These are phyloP conservation scores for Poeciliopsis turneri DNA, from an alignment of 2,797 vertebrate genomes.

Conservation along the genomic window DNA sequence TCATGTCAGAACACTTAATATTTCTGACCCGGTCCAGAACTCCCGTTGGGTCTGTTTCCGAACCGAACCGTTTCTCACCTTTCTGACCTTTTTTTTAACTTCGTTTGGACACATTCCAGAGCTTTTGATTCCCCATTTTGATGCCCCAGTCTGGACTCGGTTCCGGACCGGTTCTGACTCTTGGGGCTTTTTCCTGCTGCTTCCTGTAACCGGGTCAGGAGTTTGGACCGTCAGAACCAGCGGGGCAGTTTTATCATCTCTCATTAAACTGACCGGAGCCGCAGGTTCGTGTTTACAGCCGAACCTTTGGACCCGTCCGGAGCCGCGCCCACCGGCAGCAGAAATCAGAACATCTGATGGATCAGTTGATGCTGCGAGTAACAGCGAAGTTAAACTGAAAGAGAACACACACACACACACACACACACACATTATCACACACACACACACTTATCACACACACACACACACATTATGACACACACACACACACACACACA, in stretches of 20 bases:
- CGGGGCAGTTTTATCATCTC: neutral
- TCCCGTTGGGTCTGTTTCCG: neutral
- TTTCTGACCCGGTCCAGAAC: neutral
- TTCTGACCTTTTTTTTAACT: neutral
- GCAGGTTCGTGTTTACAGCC: slow-evolving; percentile 14
- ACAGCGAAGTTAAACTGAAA: neutral
- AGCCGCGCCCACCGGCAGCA: slow-evolving; percentile 23
- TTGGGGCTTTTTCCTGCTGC: neutral
- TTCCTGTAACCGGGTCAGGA: neutral
- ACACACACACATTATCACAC: neutral
- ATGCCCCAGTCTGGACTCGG: neutral
- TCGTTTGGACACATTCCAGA: neutral
- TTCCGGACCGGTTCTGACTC: neutral
- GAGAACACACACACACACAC: neutral
- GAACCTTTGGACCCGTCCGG: slow-evolving; percentile 60
- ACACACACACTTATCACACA: too few species aligned
- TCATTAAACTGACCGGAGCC: neutral
- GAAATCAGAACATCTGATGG: neutral
- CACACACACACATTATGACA: too few species aligned
- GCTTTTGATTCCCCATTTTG: neutral
- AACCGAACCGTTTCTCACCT: neutral
- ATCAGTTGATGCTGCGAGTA: neutral
- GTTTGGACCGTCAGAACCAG: neutral
- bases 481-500: neutral
- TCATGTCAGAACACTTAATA: neutral